Evolutionary conservation across 2,888 invertebrate species (phyloP).

Genomic region (Aromia moschata): DNA sequence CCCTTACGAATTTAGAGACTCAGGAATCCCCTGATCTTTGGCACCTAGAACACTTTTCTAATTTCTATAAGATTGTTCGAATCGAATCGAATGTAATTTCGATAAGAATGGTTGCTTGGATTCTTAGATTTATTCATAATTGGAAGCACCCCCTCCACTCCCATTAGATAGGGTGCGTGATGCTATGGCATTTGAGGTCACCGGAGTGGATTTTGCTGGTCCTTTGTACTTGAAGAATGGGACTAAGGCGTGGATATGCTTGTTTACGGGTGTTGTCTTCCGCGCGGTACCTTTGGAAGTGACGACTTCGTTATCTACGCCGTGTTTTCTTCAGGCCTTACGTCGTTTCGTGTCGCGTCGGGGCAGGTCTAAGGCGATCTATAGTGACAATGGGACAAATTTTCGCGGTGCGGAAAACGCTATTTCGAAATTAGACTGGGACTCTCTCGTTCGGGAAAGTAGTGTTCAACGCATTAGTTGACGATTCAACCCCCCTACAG

Average conservation of each 20-base stretch:
- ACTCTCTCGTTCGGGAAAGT: too few species aligned
- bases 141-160: slow-evolving; percentile 37
- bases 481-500: too few species aligned
- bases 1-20: slow-evolving; percentile 26
- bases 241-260: slow-evolving; percentile 49
- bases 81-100: too few species aligned
- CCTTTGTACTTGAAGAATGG: slow-evolving; percentile 47
- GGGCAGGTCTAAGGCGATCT: slow-evolving; percentile 48
- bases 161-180: too few species aligned
- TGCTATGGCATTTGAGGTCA: slow-evolving; percentile 46
- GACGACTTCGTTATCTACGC: too few species aligned
- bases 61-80: slow-evolving; percentile 32
- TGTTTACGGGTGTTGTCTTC: too few species aligned
- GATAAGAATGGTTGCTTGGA: slow-evolving; percentile 34
- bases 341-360: slow-evolving; percentile 50
- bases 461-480: too few species aligned
- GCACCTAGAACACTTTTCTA: too few species aligned
- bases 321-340: slow-evolving; percentile 51
- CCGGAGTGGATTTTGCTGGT: too few species aligned
- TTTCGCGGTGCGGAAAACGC: too few species aligned
- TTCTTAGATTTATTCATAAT: slow-evolving; percentile 34
- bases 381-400: slow-evolving; percentile 56
- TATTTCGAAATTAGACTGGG: too few species aligned
- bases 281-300: too few species aligned
- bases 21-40: slow-evolving; percentile 28